phyloP scores from a whole-genome alignment of 35 echinoderm and acorn worm genomes.

The Strongylocentrotus purpuratus region DNA sequence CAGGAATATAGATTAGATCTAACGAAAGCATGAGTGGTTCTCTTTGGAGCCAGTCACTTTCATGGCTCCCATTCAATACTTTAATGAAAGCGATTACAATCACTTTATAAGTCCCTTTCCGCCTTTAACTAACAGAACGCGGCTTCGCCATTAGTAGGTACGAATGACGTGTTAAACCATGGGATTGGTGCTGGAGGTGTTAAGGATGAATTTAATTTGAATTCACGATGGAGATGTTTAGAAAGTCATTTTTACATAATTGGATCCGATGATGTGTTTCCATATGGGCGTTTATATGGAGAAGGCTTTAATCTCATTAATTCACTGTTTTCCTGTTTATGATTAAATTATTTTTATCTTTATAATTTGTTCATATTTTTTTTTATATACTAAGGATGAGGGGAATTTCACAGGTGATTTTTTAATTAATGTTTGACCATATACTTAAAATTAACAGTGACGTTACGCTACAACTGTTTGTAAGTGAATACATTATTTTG shows the following conservation, averaged over 20 bases:
- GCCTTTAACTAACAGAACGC: background rate
- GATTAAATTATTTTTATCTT: background rate
- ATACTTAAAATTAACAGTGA: too few species aligned
- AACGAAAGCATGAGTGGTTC: slow-evolving; percentile 1
- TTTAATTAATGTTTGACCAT: background rate
- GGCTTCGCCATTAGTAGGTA: background rate
- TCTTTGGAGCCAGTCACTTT: background rate
- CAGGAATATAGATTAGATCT: background rate
- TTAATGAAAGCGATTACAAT: background rate
- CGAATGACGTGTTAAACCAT: background rate
- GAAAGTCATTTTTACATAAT: background rate
- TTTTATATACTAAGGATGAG: background rate
- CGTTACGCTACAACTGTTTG: too few species aligned
- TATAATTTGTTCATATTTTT: too few species aligned
- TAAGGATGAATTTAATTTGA: background rate
- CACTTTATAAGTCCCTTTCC: background rate
- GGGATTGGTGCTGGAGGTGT: background rate
- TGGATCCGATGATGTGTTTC: background rate
- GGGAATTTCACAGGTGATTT: background rate
- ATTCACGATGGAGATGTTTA: background rate
- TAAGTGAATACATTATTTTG: too few species aligned
- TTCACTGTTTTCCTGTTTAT: slow-evolving; percentile 5
- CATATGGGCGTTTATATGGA: background rate
- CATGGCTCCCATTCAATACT: background rate
- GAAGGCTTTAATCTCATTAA: background rate